phyloP scores from a whole-genome alignment of 2,888 invertebrate genomes.

The Diarsia dahlii region DNA sequence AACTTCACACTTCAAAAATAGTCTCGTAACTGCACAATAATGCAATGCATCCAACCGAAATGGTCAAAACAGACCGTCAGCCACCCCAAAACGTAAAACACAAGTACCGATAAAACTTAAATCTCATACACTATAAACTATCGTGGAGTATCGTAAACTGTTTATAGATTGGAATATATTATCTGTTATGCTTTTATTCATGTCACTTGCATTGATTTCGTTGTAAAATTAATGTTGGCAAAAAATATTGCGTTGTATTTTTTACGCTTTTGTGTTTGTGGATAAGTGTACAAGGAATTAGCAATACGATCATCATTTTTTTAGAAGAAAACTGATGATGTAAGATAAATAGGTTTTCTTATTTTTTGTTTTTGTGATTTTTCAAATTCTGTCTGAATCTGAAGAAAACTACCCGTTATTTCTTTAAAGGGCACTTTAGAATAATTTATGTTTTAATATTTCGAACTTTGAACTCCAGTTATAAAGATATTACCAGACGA shows the following conservation, averaged over 20 bases:
- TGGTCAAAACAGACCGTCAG: constrained; percentile 53
- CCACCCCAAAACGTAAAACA: constrained; percentile 64
- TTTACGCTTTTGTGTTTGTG: neutral
- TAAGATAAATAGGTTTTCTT: neutral
- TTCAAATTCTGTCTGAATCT: too few species aligned
- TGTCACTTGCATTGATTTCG: constrained; percentile 62
- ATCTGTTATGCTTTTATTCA: constrained; percentile 70
- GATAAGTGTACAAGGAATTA: neutral
- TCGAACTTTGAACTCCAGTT: neutral
- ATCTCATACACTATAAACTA: constrained; percentile 77
- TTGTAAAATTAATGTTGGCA: constrained; percentile 47
- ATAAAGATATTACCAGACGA: neutral
- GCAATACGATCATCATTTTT: neutral
- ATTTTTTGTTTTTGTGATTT: neutral
- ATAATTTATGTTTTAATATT: neutral
- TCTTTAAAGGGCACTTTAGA: neutral
- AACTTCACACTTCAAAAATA: neutral
- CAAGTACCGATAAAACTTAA: constrained; percentile 70
- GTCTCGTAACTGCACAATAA: neutral
- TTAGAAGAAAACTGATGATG: neutral
- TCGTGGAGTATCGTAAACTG: constrained; percentile 76
- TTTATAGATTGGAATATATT: constrained; percentile 80
- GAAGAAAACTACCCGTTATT: neutral
- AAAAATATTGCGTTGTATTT: constrained; percentile 16
- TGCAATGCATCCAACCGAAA: constrained; percentile 49